Base-by-base conservation (phyloP, 2,797 vertebrate species). In the Sandelia bainsii region DNA sequence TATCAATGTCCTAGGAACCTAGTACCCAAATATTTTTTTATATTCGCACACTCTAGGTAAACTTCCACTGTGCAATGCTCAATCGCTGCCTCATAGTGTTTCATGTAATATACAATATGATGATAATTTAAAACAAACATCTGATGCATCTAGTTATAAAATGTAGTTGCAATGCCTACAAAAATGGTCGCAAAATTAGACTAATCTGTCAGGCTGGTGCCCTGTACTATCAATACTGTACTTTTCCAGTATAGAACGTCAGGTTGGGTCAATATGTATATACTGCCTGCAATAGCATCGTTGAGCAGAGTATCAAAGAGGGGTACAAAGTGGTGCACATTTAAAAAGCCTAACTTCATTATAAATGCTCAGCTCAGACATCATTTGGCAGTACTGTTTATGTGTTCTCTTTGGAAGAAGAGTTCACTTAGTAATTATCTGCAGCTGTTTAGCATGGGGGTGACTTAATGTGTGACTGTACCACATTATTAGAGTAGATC, bases 391-490 rank as follows among this genome's bases (percentile, higher is more conserved):
- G 54, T 51, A 65, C 49, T 40, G 39, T 20, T 19, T 59, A 22
- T 56, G 32, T 53, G 12, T 34, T 59, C 8, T 46, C 23, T 65
- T 13, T 51, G 39, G 9, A 37, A 56, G 29, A 9, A 69, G 11
- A 46, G 37, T 50, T 70, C 27, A 59, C 40, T 45, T 17, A 9
- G 9, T 37, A 59, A 72, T 54, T 32, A 67, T 52, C 51, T 61
- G 23, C 56, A n/a, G 20, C 40, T 77, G 46, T 23, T 19, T 19
- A 54, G 34, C 22, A 77, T 13, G 6, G 23, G 46, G 49, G 22
- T 2, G 39, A 40, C 16, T 62, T 42, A 51, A 29, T 44, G 40
- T 42, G 16, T 39, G 25, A 62, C 39, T 62, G 14, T 69, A 13
- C 16, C 27, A 62, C 14, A 25, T 34, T 44, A 23, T 62, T 54